phyloP scores from a whole-genome alignment of 2,113 vertebrate genomes.

The Entomyzon cyanotis region DNA sequence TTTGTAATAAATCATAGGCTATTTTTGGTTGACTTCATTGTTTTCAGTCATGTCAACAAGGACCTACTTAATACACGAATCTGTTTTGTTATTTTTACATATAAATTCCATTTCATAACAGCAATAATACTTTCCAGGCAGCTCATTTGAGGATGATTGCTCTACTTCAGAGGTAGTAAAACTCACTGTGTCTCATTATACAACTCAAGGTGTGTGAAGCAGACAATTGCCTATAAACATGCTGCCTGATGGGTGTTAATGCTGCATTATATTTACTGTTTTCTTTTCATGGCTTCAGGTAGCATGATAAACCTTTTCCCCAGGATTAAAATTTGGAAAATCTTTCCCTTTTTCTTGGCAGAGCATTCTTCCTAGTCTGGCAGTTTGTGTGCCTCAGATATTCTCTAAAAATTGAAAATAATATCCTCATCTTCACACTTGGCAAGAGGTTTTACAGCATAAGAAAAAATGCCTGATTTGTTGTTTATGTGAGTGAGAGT shows the following conservation, averaged over 20 bases:
- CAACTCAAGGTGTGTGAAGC: conserved; percentile 47
- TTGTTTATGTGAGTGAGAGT: neutral
- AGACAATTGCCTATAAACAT: conserved; percentile 62
- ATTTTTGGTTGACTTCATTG: neutral
- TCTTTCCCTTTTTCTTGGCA: neutral
- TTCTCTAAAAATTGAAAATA: neutral
- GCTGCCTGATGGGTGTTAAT: conserved; percentile 48
- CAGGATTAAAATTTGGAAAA: neutral
- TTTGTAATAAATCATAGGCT: neutral
- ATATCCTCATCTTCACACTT: neutral
- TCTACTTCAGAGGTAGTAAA: conserved; percentile 57
- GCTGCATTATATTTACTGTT: conserved; percentile 62
- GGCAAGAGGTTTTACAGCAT: neutral
- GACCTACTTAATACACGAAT: conserved; percentile 10
- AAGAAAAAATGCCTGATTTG: neutral
- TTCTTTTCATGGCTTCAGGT: conserved; percentile 48
- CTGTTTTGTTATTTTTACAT: conserved; percentile 51
- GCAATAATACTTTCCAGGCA: conserved; percentile 33
- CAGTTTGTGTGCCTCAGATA: neutral
- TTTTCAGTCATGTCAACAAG: conserved; percentile 22
- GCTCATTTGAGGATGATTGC: conserved; percentile 62
- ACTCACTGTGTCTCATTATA: conserved; percentile 44
- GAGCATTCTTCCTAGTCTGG: neutral
- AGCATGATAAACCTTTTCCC: conserved; percentile 12
- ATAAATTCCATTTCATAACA: conserved; percentile 55